phyloP scores from a whole-genome alignment of 2,888 invertebrate species.

The Morinoia aosen region DNA sequence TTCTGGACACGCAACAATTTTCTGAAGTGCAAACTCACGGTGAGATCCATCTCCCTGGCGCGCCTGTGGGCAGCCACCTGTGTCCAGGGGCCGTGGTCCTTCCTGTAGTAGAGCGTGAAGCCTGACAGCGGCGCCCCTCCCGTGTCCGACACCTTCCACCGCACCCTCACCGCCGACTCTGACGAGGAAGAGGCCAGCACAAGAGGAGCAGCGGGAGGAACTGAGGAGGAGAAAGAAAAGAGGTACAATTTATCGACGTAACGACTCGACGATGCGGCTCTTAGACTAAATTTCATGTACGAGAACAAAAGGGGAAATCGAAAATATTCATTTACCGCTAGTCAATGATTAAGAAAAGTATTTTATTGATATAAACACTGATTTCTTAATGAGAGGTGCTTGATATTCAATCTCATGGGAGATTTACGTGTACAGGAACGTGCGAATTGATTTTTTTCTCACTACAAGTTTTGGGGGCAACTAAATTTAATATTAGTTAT shows the following conservation, averaged over 20 bases:
- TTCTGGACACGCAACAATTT: neutral
- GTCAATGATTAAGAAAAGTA: too few species aligned
- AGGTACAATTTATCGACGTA: neutral
- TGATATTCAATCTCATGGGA: too few species aligned
- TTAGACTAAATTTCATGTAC: too few species aligned
- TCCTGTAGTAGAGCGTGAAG: conserved; percentile 75
- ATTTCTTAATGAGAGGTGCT: too few species aligned
- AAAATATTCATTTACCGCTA: too few species aligned
- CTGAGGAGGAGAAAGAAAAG: conserved; percentile 67
- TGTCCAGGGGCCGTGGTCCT: conserved; percentile 65
- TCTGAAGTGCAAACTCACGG: conserved; percentile 42
- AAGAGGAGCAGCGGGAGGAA: conserved; percentile 74
- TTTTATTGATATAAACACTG: too few species aligned
- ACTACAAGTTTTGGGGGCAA: too few species aligned
- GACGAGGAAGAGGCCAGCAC: conserved; percentile 74
- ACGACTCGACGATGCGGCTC: too few species aligned
- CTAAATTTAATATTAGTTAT: too few species aligned
- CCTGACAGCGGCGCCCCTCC: conserved; percentile 76
- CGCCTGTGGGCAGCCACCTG: conserved; percentile 60
- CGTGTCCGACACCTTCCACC: conserved; percentile 76
- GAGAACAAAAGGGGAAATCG: too few species aligned
- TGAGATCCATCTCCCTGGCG: conserved; percentile 56
- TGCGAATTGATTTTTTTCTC: too few species aligned
- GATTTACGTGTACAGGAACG: too few species aligned
- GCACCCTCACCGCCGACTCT: conserved; percentile 75